Conservation (phyloP, 2,888 invertebrate genomes). For the Dolichomitus sp. region DNA sequence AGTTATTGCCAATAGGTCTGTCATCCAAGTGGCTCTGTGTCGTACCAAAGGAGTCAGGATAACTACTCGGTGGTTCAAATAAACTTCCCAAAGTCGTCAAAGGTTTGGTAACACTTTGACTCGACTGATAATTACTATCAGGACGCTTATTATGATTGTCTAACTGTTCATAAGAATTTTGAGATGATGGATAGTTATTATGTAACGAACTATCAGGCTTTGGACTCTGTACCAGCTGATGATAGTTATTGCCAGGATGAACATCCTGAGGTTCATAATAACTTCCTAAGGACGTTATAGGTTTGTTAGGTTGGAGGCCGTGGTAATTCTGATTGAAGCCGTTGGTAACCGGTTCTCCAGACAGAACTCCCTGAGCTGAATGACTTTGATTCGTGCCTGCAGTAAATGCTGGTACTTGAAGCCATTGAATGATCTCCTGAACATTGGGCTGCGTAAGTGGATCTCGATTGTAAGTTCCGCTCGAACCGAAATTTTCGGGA, state of each 20-base stretch:
- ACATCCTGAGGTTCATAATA: constrained; percentile 28
- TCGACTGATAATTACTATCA: constrained; percentile 19
- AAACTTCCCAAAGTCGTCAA: constrained; percentile 4
- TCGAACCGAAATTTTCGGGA: constrained; percentile 17
- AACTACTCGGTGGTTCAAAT: neutral
- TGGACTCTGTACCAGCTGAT: constrained; percentile 31
- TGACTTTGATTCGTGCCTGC: constrained; percentile 66
- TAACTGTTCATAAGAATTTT: neutral
- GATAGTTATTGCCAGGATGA: constrained; percentile 18
- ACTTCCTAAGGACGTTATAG: constrained; percentile 48
- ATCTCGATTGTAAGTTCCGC: constrained; percentile 45
- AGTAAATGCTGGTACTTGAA: constrained; percentile 76
- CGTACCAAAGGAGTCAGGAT: neutral
- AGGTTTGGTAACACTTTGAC: neutral
- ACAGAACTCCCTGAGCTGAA: constrained; percentile 49
- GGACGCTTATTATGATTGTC: neutral
- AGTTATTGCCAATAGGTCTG: constrained; percentile 9
- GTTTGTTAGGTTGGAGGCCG: constrained; percentile 72
- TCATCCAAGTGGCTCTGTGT: constrained; percentile 31
- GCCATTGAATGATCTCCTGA: constrained; percentile 78
- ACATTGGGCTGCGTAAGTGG: constrained; percentile 67
- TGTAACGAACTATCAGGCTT: constrained; percentile 8
- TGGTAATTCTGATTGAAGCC: constrained; percentile 72
- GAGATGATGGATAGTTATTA: neutral
- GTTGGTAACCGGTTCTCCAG: constrained; percentile 63